A percentile compares a stretch with the other conserved stretches of the same genome.
phyloP scores from a whole-genome alignment of 2,797 vertebrate species.

The Lepilemur ruficaudatus region DNA sequence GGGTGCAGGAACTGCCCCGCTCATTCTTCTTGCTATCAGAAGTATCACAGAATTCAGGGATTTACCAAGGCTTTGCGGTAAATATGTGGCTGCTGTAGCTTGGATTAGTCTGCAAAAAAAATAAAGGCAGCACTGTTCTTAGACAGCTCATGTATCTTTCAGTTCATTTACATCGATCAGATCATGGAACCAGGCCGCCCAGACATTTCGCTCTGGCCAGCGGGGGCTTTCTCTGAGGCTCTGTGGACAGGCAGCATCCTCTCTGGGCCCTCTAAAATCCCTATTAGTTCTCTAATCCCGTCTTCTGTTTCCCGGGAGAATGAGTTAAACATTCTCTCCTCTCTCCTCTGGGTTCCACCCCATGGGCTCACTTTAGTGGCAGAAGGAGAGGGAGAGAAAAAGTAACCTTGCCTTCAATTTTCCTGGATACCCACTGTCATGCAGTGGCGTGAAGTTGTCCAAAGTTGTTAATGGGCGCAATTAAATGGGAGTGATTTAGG shows the following conservation, averaged over 20 bases:
- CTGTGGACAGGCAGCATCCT: not conserved
- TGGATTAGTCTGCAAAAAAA: conserved; percentile 84
- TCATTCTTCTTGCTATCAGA: conserved; percentile 55
- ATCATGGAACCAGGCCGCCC: not conserved
- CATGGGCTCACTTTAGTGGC: not conserved
- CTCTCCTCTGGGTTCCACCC: not conserved
- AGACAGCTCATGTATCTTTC: conserved; percentile 66
- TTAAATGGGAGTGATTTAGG: not conserved
- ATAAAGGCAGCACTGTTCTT: conserved; percentile 78
- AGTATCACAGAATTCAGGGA: conserved; percentile 72
- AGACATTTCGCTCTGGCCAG: not conserved
- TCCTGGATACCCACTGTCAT: not conserved
- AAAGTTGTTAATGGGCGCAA: not conserved
- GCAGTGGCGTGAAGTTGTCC: not conserved
- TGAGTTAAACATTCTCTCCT: not conserved
- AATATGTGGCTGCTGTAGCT: conserved; percentile 79
- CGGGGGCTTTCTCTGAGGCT: not conserved
- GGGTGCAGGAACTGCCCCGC: conserved; percentile 12
- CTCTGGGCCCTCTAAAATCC: not conserved
- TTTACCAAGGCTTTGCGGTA: conserved; percentile 80
- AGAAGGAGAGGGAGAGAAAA: not conserved
- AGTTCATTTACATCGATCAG: conserved; percentile 54
- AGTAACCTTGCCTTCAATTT: not conserved
- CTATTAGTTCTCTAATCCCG: not conserved
- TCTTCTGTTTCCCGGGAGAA: not conserved